A percentile compares a stretch with the other conserved stretches of the same genome.
Evolutionary conservation across 2,797 vertebrate species (phyloP).

Genomic region (Silurus aristotelis): DNA sequence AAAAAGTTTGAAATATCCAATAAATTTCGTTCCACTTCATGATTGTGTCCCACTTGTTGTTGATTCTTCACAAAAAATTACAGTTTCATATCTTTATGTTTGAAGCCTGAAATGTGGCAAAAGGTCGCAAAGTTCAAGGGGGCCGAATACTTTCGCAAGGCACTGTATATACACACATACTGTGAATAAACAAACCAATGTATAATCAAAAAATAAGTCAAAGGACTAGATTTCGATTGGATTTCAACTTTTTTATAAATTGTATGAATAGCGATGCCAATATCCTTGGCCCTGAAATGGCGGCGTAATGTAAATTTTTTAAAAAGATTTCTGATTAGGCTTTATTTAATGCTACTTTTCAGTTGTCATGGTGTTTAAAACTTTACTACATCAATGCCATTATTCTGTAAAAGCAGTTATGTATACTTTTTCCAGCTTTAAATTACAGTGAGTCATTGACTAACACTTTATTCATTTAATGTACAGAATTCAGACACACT

Average conservation of each 20-base stretch:
- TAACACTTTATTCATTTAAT: not conserved
- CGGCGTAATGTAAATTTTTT: too few relatives aligned
- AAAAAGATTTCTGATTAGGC: not conserved
- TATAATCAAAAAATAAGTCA: not conserved
- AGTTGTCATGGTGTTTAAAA: not conserved
- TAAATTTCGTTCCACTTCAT: too few relatives aligned
- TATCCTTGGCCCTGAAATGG: not conserved
- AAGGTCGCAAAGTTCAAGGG: too few relatives aligned
- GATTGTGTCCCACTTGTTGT: too few relatives aligned
- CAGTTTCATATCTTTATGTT: too few relatives aligned
- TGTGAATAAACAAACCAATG: too few relatives aligned
- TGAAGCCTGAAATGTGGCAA: too few relatives aligned
- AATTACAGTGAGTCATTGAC: not conserved
- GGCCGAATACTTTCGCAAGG: too few relatives aligned
- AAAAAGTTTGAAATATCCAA: too few relatives aligned
- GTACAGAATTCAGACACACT: too few relatives aligned
- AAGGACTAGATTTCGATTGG: not conserved
- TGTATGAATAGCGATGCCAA: not conserved
- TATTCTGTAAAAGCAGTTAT: not conserved
- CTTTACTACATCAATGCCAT: not conserved
- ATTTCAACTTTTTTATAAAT: not conserved
- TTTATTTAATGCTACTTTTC: not conserved
- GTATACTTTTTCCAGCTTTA: not conserved
- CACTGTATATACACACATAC: too few relatives aligned
- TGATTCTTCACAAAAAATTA: too few relatives aligned